These are phyloP conservation scores for Eupithecia tripunctaria DNA, from an alignment of 2,888 invertebrate species.

Conservation along the genomic window DNA sequence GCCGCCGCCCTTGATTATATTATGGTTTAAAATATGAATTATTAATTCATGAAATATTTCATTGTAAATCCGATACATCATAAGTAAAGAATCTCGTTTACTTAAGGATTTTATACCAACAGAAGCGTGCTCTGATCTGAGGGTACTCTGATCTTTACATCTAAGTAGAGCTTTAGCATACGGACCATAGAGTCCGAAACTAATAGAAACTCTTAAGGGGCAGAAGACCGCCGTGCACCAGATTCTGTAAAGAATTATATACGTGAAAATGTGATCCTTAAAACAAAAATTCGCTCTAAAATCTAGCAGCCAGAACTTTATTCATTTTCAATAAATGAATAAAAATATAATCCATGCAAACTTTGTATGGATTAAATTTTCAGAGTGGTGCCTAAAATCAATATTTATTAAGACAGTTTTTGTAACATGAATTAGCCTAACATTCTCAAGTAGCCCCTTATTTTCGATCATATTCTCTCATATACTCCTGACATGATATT, in stretches of 20 bases:
- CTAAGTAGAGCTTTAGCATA: background rate
- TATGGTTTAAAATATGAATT: too few species aligned
- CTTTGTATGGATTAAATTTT: background rate
- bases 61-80: background rate
- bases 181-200: background rate
- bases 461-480: background rate
- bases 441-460: background rate
- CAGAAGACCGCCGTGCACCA: background rate
- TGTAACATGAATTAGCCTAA: background rate
- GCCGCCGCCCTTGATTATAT: too few species aligned
- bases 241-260: too few species aligned
- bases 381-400: too few species aligned
- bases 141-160: background rate
- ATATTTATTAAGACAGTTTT: too few species aligned
- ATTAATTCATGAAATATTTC: too few species aligned
- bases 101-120: background rate
- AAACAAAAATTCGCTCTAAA: background rate
- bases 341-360: background rate
- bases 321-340: too few species aligned
- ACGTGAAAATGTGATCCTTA: background rate
- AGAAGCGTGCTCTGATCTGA: background rate
- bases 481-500: too few species aligned
- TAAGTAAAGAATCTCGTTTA: background rate
- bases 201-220: background rate
- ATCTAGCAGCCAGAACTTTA: background rate